These are phyloP conservation scores for Paragorgia papillata DNA, from an alignment of 92 coral and sea anemone species.

Conservation along the genomic window DNA sequence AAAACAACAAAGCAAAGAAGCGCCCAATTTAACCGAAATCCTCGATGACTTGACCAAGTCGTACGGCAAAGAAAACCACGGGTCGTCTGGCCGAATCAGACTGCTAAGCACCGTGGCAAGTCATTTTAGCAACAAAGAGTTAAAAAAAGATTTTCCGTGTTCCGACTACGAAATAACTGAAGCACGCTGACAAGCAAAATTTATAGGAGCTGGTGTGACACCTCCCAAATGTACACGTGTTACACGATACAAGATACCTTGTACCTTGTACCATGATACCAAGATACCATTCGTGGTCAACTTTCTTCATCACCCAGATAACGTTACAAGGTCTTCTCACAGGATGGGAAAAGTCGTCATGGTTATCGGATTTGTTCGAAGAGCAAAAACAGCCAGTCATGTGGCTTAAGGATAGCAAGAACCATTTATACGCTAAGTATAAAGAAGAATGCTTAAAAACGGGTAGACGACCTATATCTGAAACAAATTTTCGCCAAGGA, in stretches of 20 bases:
- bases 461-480: too few species aligned
- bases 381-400: slow-evolving; percentile 13
- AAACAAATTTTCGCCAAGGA: too few species aligned
- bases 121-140: slow-evolving; percentile 37
- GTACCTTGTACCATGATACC: too few species aligned
- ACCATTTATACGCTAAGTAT: too few species aligned
- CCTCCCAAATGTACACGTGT: slow-evolving; percentile 32
- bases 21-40: neutral
- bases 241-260: slow-evolving; percentile 34
- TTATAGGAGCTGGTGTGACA: slow-evolving; percentile 17
- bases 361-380: slow-evolving; percentile 5
- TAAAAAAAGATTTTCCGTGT: slow-evolving; percentile 31
- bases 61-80: slow-evolving; percentile 2
- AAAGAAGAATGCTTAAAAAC: too few species aligned
- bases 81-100: slow-evolving; percentile 23
- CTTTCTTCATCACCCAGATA: slow-evolving; percentile 45
- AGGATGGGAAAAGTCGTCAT: slow-evolving; percentile 15
- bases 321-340: slow-evolving; percentile 7
- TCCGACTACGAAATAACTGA: slow-evolving; percentile 34
- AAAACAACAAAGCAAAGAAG: neutral
- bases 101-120: slow-evolving; percentile 49
- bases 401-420: too few species aligned
- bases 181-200: slow-evolving; percentile 39
- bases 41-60: neutral
- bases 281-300: slow-evolving; percentile 48